Percentiles rank a stretch among this genome's conserved stretches.
Evolutionary conservation across 2,113 vertebrate genomes (phyloP).

Genomic region (Poeciliopsis retropinna): DNA sequence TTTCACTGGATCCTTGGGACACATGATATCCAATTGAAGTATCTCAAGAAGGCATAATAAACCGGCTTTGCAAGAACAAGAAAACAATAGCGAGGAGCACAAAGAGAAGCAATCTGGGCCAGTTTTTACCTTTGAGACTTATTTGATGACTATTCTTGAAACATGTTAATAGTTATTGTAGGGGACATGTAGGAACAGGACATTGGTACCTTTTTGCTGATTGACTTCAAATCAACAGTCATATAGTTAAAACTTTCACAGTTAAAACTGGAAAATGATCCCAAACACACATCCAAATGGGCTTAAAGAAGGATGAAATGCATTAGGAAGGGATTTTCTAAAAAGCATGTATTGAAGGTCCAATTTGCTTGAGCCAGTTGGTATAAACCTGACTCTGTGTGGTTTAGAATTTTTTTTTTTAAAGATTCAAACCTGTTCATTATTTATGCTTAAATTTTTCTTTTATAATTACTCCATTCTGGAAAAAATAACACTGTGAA

Average conservation of each 20-base stretch:
- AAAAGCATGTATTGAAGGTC: neutral
- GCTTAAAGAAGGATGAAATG: neutral
- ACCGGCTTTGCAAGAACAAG: neutral
- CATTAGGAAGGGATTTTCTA: neutral
- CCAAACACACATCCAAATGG: neutral
- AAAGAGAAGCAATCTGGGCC: neutral
- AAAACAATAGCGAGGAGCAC: neutral
- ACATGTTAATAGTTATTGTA: neutral
- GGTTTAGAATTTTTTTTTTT: neutral
- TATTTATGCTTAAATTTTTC: no score
- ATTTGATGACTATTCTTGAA: slow-evolving; percentile 3
- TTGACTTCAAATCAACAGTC: neutral
- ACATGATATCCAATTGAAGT: neutral
- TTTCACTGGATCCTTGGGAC: neutral
- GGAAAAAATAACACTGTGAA: no score
- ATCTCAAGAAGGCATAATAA: slow-evolving; percentile 2
- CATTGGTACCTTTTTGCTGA: slow-evolving; percentile 3
- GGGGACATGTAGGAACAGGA: slow-evolving; percentile 17
- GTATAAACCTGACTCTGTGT: neutral
- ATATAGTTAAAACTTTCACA: neutral
- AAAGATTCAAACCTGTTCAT: neutral
- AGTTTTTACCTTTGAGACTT: slow-evolving; percentile 21
- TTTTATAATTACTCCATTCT: no score
- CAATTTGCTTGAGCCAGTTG: neutral
- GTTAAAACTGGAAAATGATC: neutral